Evolutionary conservation across 1,140 invertebrate genomes (phyloP).

Genomic region (Danaus plexippus): DNA sequence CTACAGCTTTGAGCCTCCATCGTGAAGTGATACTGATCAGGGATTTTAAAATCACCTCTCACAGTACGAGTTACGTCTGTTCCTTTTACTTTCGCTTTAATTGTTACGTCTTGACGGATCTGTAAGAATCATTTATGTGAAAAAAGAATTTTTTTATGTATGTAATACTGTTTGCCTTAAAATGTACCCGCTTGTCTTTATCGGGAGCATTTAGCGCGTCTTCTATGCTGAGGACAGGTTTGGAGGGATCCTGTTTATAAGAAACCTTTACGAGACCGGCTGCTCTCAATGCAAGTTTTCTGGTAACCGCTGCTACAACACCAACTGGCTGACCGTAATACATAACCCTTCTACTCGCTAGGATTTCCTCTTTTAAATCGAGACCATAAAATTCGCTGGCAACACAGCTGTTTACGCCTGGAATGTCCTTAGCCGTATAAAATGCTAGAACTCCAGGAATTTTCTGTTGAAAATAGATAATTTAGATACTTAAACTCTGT

Average conservation of each 20-base stretch:
- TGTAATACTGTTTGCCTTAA: no score
- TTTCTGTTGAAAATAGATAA: constrained; percentile 53
- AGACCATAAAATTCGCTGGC: constrained; percentile 33
- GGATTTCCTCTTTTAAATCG: constrained; percentile 67
- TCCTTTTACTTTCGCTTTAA: constrained; percentile 39
- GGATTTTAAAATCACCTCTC: constrained; percentile 67
- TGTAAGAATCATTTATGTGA: constrained; percentile 10
- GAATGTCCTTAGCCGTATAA: constrained; percentile 81
- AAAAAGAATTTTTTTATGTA: no score
- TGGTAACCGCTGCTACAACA: constrained; percentile 77
- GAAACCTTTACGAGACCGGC: constrained; percentile 78
- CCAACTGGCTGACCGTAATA: constrained; percentile 83
- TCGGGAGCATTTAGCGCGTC: constrained; percentile 73
- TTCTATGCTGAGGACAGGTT: constrained; percentile 66
- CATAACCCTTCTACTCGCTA: constrained; percentile 67
- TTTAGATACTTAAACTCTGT: not conserved
- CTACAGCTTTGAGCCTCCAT: constrained; percentile 79
- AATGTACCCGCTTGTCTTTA: constrained; percentile 44
- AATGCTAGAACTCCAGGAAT: constrained; percentile 81
- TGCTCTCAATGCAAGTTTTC: constrained; percentile 75
- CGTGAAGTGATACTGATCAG: constrained; percentile 76
- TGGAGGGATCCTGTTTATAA: constrained; percentile 66
- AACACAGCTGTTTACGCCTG: constrained; percentile 78
- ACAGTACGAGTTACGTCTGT: constrained; percentile 62
- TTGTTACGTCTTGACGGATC: constrained; percentile 35